Conservation (phyloP, 2,113 vertebrate species). For the Scartelaos histophorus region DNA sequence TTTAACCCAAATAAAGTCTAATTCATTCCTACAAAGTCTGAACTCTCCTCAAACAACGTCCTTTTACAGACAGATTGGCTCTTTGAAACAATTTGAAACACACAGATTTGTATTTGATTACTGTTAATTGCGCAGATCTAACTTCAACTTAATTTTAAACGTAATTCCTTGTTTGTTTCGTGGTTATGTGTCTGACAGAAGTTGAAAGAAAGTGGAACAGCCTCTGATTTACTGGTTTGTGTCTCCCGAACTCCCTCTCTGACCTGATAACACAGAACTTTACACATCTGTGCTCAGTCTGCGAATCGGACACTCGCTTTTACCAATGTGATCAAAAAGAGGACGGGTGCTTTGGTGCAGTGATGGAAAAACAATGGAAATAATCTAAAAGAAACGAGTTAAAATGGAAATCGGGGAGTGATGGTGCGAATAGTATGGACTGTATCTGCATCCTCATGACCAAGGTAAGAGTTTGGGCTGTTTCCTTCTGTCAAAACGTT, state of each 20-base stretch:
- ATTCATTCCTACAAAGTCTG: too few species aligned
- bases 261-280: slow-evolving; percentile 64
- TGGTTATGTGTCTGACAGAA: slow-evolving; percentile 8
- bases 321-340: neutral
- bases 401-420: neutral
- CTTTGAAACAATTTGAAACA: too few species aligned
- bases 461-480: slow-evolving; percentile 57
- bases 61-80: too few species aligned
- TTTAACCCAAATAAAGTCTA: too few species aligned
- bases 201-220: slow-evolving; percentile 70
- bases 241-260: slow-evolving; percentile 47
- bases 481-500: neutral
- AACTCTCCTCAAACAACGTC: too few species aligned
- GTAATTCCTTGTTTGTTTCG: too few species aligned
- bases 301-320: slow-evolving; percentile 17
- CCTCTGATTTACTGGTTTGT: slow-evolving; percentile 26
- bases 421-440: slow-evolving; percentile 61
- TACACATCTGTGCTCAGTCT: slow-evolving; percentile 34
- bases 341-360: neutral
- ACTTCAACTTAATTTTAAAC: too few species aligned
- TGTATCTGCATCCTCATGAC: slow-evolving; percentile 75
- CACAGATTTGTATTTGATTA: too few species aligned
- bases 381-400: too few species aligned
- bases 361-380: slow-evolving; percentile 49
- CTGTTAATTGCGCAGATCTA: too few species aligned